These are phyloP conservation scores for Coelopa pilipes DNA, from an alignment of 2,888 invertebrate species.

Conservation along the genomic window DNA sequence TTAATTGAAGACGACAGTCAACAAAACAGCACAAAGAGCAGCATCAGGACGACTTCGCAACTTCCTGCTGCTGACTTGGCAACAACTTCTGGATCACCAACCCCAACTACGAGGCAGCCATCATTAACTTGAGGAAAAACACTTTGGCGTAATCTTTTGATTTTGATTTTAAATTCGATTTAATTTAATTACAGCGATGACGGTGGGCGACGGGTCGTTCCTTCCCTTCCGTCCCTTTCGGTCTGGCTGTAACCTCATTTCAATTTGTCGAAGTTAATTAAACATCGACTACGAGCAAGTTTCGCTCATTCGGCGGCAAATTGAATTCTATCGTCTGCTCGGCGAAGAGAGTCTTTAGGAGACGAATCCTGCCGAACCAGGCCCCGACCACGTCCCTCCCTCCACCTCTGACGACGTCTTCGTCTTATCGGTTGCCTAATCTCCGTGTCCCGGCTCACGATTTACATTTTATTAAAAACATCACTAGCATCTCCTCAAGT, in stretches of 20 bases:
- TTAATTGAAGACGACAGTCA: constrained; percentile 38
- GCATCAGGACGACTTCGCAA: constrained; percentile 25
- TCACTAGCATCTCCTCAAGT: background rate
- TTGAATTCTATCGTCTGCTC: too few species aligned
- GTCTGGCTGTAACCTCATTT: constrained; percentile 4
- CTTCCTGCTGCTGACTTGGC: constrained; percentile 31
- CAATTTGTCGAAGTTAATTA: constrained; percentile 29
- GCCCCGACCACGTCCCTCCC: too few species aligned
- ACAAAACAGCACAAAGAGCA: constrained; percentile 24
- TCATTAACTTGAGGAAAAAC: constrained; percentile 29
- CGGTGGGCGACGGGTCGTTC: background rate
- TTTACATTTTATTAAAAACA: constrained; percentile 8
- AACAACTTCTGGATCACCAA: background rate
- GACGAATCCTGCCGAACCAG: too few species aligned
- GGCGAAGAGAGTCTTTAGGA: too few species aligned
- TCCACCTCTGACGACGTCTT: too few species aligned
- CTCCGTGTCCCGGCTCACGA: background rate
- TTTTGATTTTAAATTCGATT: constrained; percentile 36
- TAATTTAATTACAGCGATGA: constrained; percentile 33
- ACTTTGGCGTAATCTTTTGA: constrained; percentile 35
- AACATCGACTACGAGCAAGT: constrained; percentile 7
- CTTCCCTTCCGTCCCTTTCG: too few species aligned
- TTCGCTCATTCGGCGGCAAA: too few species aligned
- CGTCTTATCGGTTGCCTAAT: too few species aligned
- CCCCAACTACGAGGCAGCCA: background rate